Base-by-base conservation (phyloP, 1,140 invertebrate species). In the Psix sp. region DNA sequence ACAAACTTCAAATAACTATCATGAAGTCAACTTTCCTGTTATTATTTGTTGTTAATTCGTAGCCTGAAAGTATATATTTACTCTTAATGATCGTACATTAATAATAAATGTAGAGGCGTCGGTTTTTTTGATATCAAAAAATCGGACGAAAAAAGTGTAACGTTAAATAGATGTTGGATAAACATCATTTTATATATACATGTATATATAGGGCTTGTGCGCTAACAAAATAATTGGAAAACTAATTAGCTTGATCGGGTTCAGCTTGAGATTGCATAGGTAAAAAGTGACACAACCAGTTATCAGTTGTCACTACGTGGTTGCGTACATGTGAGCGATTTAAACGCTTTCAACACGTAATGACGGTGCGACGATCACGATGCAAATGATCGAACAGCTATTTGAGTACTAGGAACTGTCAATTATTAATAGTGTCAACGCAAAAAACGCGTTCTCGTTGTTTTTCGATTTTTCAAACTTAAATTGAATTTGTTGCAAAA, bases 231-330 rank as follows among this genome's bases (percentile, higher is more conserved):
- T 11, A 6, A 14, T 11, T 35, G 33, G 33, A 35, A 13, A 35
- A 35, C 33, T 35, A 35, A 35, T 35, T 10, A 35, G 10, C 33
- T 35, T 11, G 13, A 35, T 35, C 33, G 6, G 6, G 33, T 35
- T 35, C n/a, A 2, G 7, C n/a, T 29, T 29, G 7, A 11, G 2
- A 35, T 35, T 5, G 11, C 2, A 11, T 10, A 10, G 5, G 33
- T 35, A 35, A 35, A 35, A 35, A 35, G 33, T 13, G 5, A 11
- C 10, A 11, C 13, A 35, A 35, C 33, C 33, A 35, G 33, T 35
- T 35, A 35, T 35, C 33, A 35, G 33, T 35, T 35, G 33, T 35
- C 33, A 35, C 33, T 35, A 14, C 33, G 2, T 14, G n/a, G 33
- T 35, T 11, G 13, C 33, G 5, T 13, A 14, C 21, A 24, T 24